Conservation (phyloP, 2,797 vertebrate species). For the Phaenicophaeus curvirostris region DNA sequence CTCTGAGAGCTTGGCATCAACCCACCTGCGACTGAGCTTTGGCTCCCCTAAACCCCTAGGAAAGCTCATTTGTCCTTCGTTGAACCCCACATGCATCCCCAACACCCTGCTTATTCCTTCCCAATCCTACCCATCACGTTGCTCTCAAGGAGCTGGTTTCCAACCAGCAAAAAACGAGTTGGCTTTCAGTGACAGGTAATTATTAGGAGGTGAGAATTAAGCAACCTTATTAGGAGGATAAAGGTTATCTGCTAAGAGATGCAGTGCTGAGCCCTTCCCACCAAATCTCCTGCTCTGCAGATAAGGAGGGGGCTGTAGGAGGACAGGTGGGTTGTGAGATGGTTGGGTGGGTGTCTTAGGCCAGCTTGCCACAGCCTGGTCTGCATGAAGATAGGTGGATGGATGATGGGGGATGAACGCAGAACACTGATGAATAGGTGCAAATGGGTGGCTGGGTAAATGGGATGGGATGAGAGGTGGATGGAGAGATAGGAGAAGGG, state of each 20-base stretch:
- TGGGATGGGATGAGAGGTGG: neutral
- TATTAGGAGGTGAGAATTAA: neutral
- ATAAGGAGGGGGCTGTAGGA: neutral
- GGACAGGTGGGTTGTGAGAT: neutral
- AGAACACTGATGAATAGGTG: neutral
- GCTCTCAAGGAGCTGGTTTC: fast-evolving
- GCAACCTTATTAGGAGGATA: constrained; percentile 34
- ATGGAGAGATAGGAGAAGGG: neutral
- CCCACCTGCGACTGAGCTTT: neutral
- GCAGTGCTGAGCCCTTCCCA: neutral
- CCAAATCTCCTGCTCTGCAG: neutral
- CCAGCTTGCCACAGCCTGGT: neutral
- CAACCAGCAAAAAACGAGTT: neutral
- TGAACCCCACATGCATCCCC: fast-evolving
- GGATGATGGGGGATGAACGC: neutral
- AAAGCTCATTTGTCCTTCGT: neutral
- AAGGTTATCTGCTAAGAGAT: neutral
- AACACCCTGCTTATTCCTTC: fast-evolving
- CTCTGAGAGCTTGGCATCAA: neutral
- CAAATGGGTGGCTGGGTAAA: neutral
- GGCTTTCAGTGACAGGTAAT: neutral
- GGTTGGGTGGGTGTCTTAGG: neutral
- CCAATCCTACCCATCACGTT: fast-evolving
- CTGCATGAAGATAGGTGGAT: neutral
- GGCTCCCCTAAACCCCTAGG: too few species aligned